Conservation (phyloP, 2,888 invertebrate species). For the Plutella xylostella region DNA sequence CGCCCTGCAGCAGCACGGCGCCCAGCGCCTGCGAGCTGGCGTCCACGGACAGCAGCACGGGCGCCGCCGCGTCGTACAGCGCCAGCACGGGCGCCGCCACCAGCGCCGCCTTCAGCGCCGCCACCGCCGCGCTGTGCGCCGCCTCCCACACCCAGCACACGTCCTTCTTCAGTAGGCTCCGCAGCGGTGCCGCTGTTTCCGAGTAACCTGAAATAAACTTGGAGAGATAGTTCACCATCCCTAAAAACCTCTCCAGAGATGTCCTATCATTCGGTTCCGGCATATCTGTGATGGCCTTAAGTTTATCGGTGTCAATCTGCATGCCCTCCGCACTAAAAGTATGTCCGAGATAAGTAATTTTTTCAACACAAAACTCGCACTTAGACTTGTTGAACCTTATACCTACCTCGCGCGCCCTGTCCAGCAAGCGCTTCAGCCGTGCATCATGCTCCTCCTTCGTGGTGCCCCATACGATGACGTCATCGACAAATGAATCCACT, state of each 20-base stretch:
- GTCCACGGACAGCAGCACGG: conserved; percentile 21
- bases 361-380: conserved; percentile 7
- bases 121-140: conserved; percentile 4
- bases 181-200: conserved; percentile 3
- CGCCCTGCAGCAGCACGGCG: conserved; percentile 19
- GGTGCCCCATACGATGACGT: conserved; percentile 1
- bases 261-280: not conserved
- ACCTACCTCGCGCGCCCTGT: conserved; percentile 3
- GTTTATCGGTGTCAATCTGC: not conserved
- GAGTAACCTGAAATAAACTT: conserved; percentile 15
- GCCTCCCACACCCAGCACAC: conserved; percentile 11
- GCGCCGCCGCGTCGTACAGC: conserved; percentile 9
- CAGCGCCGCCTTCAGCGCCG: conserved; percentile 6
- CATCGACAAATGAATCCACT: conserved; percentile 1
- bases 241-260: not conserved
- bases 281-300: conserved; percentile 1
- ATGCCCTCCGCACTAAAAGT: not conserved
- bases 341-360: conserved; percentile 11
- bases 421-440: not conserved
- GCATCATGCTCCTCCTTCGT: not conserved
- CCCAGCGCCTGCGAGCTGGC: conserved; percentile 15
- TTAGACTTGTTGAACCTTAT: conserved; percentile 6
- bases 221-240: conserved; percentile 10
- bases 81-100: conserved; percentile 15
- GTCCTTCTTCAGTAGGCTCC: conserved; percentile 12